Evolutionary conservation across 1,140 invertebrate species (phyloP).

Genomic region (Goniozus legneri): DNA sequence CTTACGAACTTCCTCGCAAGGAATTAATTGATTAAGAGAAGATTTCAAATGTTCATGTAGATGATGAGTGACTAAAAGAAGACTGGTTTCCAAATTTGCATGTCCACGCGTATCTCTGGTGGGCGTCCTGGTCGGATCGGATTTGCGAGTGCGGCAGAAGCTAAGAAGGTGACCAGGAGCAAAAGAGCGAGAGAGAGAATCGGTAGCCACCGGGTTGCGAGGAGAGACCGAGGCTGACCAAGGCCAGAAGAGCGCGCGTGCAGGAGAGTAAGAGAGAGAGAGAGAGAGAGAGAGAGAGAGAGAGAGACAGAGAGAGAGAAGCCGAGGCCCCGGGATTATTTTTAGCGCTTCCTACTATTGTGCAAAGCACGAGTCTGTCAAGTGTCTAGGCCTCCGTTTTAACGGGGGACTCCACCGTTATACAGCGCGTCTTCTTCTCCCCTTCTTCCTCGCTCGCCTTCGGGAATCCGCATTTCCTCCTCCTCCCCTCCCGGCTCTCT

Average conservation of each 20-base stretch:
- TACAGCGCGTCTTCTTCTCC: no score
- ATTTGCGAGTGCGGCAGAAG: neutral
- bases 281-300: no score
- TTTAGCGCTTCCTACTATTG: conserved; percentile 42
- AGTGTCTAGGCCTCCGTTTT: conserved; percentile 31
- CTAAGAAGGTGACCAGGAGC: neutral
- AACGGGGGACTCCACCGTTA: conserved; percentile 19
- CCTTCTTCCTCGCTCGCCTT: conserved; percentile 10
- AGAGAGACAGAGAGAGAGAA: no score
- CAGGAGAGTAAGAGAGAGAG: no score
- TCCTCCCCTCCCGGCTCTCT: neutral
- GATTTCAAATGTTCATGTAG: no score
- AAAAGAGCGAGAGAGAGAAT: conserved; percentile 4
- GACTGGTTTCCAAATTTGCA: no score
- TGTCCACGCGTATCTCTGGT: no score
- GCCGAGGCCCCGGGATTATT: conserved; percentile 31
- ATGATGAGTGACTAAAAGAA: no score
- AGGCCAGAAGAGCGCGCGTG: conserved; percentile 33
- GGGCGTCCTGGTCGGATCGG: neutral
- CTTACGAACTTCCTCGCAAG: no score
- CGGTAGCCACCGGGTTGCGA: conserved; percentile 28
- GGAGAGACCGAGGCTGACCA: conserved; percentile 32
- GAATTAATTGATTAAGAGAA: no score
- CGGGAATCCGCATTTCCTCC: conserved; percentile 3
- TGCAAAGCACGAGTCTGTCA: conserved; percentile 35